These are phyloP conservation scores for Danaus plexippus DNA, from an alignment of 1,140 invertebrate species.

Conservation along the genomic window DNA sequence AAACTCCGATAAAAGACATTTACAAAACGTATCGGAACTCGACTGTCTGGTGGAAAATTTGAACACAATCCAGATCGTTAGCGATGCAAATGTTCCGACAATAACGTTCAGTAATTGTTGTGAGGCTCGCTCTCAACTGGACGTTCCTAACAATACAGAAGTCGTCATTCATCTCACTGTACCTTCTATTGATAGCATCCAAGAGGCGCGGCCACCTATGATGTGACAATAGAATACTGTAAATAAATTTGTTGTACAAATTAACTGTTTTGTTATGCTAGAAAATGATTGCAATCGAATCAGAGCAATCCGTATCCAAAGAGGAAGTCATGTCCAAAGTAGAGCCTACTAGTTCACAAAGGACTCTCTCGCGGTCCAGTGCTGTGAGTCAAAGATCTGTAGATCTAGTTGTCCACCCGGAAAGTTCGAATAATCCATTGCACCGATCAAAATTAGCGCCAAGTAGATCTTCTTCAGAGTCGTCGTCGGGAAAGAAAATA, in stretches of 20 bases:
- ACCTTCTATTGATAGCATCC: slow-evolving; percentile 54
- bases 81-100: slow-evolving; percentile 52
- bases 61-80: slow-evolving; percentile 50
- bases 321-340: slow-evolving; percentile 51
- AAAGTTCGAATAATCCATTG: slow-evolving; percentile 59
- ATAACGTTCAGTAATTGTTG: slow-evolving; percentile 70
- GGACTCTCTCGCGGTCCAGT: slow-evolving; percentile 62
- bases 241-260: slow-evolving; percentile 18
- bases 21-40: slow-evolving; percentile 33
- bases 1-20: slow-evolving; percentile 40
- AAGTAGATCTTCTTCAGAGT: slow-evolving; percentile 59
- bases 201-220: slow-evolving; percentile 61
- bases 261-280: slow-evolving; percentile 12
- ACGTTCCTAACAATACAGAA: slow-evolving; percentile 42
- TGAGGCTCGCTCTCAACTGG: slow-evolving; percentile 35
- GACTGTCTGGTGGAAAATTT: slow-evolving; percentile 52
- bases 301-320: slow-evolving; percentile 52
- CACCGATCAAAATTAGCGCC: slow-evolving; percentile 66
- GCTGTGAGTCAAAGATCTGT: slow-evolving; percentile 74
- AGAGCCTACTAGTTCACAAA: slow-evolving; percentile 47
- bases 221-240: slow-evolving; percentile 36
- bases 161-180: slow-evolving; percentile 57
- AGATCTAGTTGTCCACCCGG: slow-evolving; percentile 63
- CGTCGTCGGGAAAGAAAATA: slow-evolving; percentile 58
- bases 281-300: slow-evolving; percentile 64